Evolutionary conservation across 2,113 vertebrate species (phyloP).

Genomic region (Eurystomus gularis): DNA sequence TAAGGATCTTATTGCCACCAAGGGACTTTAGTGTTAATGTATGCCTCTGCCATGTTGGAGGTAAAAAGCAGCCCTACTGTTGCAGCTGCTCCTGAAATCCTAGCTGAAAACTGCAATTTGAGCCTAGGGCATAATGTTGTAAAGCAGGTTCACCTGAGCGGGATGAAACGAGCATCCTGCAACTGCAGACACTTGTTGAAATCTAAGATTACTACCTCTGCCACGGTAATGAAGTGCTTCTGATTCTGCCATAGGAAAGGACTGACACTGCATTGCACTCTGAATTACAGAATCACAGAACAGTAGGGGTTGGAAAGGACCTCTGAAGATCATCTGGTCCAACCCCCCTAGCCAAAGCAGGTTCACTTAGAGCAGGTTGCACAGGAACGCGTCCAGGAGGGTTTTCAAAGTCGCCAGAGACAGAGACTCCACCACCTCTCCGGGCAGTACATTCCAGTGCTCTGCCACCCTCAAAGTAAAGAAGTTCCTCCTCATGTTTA

Average conservation of each 20-base stretch:
- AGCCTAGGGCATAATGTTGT: background rate
- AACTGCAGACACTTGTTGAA: background rate
- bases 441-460: no score
- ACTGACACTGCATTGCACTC: background rate
- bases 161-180: background rate
- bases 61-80: background rate
- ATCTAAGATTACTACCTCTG: background rate
- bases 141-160: background rate
- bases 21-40: background rate
- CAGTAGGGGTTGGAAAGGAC: no score
- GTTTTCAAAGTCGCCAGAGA: no score
- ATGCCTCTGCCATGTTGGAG: background rate
- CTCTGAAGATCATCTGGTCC: no score
- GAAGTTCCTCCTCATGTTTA: no score
- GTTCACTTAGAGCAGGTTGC: no score
- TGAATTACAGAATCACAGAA: background rate
- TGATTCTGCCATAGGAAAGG: background rate
- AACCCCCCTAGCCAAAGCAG: no score
- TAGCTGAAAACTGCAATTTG: background rate
- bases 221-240: background rate
- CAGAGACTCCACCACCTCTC: no score
- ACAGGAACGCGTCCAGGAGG: no score
- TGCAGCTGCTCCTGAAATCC: background rate
- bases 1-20: background rate
- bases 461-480: no score